Percentiles rank a stretch among this genome's conserved stretches.
Evolutionary conservation across 2,113 vertebrate species (phyloP).

Genomic region (Erpornis zantholeuca): DNA sequence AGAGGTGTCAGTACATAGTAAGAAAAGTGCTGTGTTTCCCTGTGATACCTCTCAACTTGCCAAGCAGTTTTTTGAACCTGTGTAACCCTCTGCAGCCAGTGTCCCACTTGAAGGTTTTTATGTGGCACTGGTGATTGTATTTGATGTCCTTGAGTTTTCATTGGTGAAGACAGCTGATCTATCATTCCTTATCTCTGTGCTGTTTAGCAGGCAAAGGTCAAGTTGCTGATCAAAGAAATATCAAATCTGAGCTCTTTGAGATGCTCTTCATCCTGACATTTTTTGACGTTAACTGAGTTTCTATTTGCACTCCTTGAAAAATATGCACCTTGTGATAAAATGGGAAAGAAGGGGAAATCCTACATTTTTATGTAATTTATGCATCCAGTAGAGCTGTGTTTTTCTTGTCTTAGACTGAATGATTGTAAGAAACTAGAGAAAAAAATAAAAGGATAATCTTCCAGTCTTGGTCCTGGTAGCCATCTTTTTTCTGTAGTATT

Average conservation of each 20-base stretch:
- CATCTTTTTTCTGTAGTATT: background rate
- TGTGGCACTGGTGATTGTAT: background rate
- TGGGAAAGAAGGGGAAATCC: background rate
- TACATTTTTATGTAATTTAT: background rate
- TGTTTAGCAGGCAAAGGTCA: background rate
- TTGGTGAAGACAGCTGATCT: background rate
- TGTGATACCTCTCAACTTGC: background rate
- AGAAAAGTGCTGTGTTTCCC: background rate
- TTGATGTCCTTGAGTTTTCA: background rate
- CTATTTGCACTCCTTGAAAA: background rate
- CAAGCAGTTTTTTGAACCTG: accelerated
- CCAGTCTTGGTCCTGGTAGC: background rate
- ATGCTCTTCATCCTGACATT: background rate
- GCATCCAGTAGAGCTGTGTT: background rate
- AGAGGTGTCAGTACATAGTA: background rate
- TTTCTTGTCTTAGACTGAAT: background rate
- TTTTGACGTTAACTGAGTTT: background rate
- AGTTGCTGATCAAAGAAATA: background rate
- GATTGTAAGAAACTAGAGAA: background rate
- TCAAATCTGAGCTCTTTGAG: background rate
- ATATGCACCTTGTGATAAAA: background rate
- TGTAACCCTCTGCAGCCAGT: background rate
- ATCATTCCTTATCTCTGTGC: background rate
- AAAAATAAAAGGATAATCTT: too few relatives aligned
- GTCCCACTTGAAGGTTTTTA: background rate